Evolutionary conservation across 1,140 invertebrate species (phyloP).

Genomic region (Megathymus violae): DNA sequence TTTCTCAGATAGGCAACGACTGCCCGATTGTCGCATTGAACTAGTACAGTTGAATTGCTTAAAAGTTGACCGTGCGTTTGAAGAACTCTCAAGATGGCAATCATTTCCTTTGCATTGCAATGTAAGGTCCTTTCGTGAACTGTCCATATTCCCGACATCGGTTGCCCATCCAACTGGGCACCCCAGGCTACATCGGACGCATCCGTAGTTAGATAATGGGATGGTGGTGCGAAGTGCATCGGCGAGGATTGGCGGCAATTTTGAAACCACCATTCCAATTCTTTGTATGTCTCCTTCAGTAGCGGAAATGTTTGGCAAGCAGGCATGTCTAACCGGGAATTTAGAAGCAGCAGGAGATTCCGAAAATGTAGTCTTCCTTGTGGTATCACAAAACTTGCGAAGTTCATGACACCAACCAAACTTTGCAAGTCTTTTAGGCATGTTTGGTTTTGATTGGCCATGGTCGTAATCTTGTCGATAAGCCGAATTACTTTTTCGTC

Average conservation of each 20-base stretch:
- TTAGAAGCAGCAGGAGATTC: background rate
- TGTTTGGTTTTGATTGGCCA: constrained; percentile 4
- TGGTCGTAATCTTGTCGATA: constrained; percentile 9
- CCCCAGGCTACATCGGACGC: constrained; percentile 19
- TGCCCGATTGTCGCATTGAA: constrained; percentile 13
- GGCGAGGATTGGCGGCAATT: background rate
- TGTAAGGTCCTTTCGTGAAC: constrained; percentile 10
- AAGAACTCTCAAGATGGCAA: constrained; percentile 5
- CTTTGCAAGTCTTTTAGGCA: constrained; percentile 44
- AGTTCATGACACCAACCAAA: constrained; percentile 56
- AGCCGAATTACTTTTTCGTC: constrained; percentile 27
- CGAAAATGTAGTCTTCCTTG: constrained; percentile 59
- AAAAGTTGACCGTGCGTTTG: background rate
- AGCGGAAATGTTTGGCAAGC: background rate
- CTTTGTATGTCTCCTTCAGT: background rate
- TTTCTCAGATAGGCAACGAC: constrained; percentile 17
- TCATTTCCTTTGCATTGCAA: constrained; percentile 13
- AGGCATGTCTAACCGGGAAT: background rate
- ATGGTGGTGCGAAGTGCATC: background rate
- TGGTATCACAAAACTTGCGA: constrained; percentile 83
- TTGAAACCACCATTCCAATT: constrained; percentile 17
- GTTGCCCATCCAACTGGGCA: constrained; percentile 5
- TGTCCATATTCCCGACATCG: background rate
- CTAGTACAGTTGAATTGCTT: background rate
- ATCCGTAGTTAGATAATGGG: constrained; percentile 13